Evolutionary conservation across 2,113 vertebrate genomes (phyloP).

Genomic region (Apteryx owenii): DNA sequence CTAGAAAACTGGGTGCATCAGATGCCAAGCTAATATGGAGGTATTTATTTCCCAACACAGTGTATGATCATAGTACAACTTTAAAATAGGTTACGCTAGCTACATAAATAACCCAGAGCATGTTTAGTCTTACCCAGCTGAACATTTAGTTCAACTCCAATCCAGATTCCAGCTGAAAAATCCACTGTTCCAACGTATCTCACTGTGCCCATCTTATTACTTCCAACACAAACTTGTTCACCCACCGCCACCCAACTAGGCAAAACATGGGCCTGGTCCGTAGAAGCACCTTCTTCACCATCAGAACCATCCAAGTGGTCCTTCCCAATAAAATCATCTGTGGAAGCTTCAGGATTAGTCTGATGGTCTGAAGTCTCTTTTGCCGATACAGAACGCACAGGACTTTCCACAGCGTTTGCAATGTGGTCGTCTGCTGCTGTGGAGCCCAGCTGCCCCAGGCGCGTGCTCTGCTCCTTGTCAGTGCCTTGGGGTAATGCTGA

Average conservation of each 20-base stretch:
- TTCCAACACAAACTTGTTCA: constrained; percentile 84
- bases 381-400: background rate
- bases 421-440: background rate
- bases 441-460: background rate
- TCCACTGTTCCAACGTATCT: constrained; percentile 85
- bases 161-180: constrained; percentile 87
- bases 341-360: constrained; percentile 31
- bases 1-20: background rate
- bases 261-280: constrained; percentile 61
- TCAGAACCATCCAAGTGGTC: constrained; percentile 70
- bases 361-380: background rate
- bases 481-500: background rate
- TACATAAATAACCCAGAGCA: background rate
- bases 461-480: background rate
- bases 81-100: accelerated
- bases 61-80: background rate
- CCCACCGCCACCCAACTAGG: constrained; percentile 82
- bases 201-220: constrained; percentile 77
- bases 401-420: background rate
- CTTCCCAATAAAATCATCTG: constrained; percentile 25
- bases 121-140: constrained; percentile 79
- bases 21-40: background rate
- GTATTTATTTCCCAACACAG: background rate
- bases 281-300: constrained; percentile 74
- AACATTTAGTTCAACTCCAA: constrained; percentile 84